Evolutionary conservation across 2,113 vertebrate genomes (phyloP).

Genomic region (Strix uralensis): DNA sequence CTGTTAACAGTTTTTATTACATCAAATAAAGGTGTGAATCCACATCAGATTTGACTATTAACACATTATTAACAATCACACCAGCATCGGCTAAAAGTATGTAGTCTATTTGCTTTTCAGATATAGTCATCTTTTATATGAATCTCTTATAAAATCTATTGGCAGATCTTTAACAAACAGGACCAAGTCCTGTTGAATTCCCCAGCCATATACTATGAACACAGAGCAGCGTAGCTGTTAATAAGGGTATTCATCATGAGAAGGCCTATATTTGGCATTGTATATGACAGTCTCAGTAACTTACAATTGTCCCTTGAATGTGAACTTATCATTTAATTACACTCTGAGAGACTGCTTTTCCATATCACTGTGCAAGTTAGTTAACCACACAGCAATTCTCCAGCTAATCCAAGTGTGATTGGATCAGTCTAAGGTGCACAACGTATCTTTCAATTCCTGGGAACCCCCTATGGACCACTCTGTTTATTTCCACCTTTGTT

Average conservation of each 20-base stretch:
- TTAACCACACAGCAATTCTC: conserved; percentile 82
- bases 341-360: conserved; percentile 75
- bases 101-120: conserved; percentile 71
- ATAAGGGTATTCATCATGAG: conserved; percentile 89
- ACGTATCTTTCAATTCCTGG: conserved; percentile 28
- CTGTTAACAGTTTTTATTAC: neutral
- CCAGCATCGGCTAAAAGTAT: conserved; percentile 44
- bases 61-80: conserved; percentile 16
- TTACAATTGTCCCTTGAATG: conserved; percentile 85
- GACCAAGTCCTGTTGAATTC: conserved; percentile 64
- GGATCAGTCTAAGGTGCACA: conserved; percentile 71
- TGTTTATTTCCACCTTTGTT: conserved; percentile 9
- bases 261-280: conserved; percentile 76
- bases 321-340: conserved; percentile 95
- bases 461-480: neutral
- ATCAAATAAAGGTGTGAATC: neutral
- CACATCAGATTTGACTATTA: conserved; percentile 14
- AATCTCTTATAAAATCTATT: conserved; percentile 68
- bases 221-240: conserved; percentile 80
- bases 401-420: conserved; percentile 63
- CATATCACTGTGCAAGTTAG: conserved; percentile 84
- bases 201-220: conserved; percentile 70
- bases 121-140: conserved; percentile 67
- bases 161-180: conserved; percentile 64
- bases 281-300: conserved; percentile 79